Evolutionary conservation across 1,140 invertebrate genomes (phyloP).

Genomic region (Macrotrachela quadricornifera): DNA sequence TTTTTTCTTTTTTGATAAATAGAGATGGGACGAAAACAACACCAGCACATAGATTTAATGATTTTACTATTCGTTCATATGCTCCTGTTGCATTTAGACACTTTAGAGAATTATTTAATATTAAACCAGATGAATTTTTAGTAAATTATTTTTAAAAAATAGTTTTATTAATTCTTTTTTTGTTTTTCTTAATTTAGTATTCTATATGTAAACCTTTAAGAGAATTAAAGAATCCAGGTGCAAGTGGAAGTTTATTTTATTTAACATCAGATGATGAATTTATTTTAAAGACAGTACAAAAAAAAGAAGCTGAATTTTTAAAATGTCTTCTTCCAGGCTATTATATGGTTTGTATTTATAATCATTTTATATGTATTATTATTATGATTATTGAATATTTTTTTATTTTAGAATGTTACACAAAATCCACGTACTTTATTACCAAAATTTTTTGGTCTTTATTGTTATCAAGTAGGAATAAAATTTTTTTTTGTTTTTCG

Average conservation of each 20-base stretch:
- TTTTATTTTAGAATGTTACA: conserved; percentile 46
- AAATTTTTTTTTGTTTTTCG: too few species aligned
- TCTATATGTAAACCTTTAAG: conserved; percentile 70
- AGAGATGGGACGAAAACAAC: conserved; percentile 38
- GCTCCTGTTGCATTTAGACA: conserved; percentile 97
- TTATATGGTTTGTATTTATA: conserved; percentile 39
- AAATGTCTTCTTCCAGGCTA: conserved; percentile 91
- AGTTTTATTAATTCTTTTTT: neutral
- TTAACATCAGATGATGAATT: conserved; percentile 96
- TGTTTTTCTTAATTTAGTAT: conserved; percentile 45
- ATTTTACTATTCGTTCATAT: conserved; percentile 74
- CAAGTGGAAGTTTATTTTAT: conserved; percentile 97
- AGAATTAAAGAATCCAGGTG: conserved; percentile 92
- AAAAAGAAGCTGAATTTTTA: conserved; percentile 97
- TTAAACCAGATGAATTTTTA: conserved; percentile 95
- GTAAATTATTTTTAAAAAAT: conserved; percentile 31
- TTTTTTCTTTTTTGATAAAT: conserved; percentile 10
- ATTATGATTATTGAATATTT: neutral
- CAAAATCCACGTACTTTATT: conserved; percentile 87
- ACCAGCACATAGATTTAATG: conserved; percentile 38
- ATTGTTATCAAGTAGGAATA: conserved; percentile 34
- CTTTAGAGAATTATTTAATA: conserved; percentile 92
- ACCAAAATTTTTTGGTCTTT: conserved; percentile 97
- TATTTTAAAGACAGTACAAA: conserved; percentile 97
- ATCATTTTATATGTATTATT: neutral